These are phyloP conservation scores for Agrotis puta DNA, from an alignment of 2,888 invertebrate genomes.

Conservation along the genomic window DNA sequence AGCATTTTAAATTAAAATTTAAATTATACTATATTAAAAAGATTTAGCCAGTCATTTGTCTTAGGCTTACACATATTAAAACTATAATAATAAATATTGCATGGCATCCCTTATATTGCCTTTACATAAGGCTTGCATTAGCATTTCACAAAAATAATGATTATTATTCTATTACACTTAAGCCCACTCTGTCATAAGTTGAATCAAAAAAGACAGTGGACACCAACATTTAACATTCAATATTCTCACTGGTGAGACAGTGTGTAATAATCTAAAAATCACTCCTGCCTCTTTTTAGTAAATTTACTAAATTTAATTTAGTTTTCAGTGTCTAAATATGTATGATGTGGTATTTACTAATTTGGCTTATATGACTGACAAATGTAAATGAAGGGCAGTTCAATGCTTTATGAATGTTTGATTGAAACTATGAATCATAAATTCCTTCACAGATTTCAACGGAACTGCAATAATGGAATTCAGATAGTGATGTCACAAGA, in stretches of 20 bases:
- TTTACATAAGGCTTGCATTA: constrained; percentile 47
- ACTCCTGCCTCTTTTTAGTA: constrained; percentile 6
- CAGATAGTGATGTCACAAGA: constrained; percentile 41
- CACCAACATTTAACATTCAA: background rate
- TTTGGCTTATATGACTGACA: constrained; percentile 28
- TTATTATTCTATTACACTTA: background rate
- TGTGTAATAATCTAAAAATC: constrained; percentile 8
- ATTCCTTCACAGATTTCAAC: constrained; percentile 21
- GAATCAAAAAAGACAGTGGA: background rate
- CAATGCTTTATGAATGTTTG: constrained; percentile 10
- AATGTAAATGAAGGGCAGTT: constrained; percentile 12
- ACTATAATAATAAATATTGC: constrained; percentile 43
- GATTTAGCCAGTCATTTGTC: constrained; percentile 21
- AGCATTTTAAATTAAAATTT: no score
- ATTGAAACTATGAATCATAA: constrained; percentile 24
- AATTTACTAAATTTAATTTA: no score
- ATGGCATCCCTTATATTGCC: constrained; percentile 38
- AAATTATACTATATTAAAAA: no score
- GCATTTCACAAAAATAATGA: constrained; percentile 9
- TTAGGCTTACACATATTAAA: constrained; percentile 29
- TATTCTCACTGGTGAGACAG: background rate
- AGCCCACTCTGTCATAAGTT: background rate
- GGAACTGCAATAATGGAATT: constrained; percentile 37
- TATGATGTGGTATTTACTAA: constrained; percentile 10
- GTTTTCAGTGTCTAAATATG: background rate